Conservation (phyloP, 2,113 vertebrate genomes). For the Piprites chloris region DNA sequence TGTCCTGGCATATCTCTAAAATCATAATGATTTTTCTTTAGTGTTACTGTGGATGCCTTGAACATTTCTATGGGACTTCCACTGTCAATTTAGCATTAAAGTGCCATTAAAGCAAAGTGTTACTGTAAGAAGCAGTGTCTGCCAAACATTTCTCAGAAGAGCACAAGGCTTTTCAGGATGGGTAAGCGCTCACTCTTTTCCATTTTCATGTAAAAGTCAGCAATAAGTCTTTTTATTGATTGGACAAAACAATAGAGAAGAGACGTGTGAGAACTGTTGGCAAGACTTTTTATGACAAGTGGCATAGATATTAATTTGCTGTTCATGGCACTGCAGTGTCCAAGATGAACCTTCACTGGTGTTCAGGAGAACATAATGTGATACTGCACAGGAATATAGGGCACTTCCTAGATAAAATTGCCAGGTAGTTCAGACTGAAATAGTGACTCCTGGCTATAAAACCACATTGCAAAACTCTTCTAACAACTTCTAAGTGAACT, state of each 20-base stretch:
- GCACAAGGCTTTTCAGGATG: slow-evolving; percentile 45
- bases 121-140: slow-evolving; percentile 72
- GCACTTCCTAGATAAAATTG: background rate
- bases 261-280: slow-evolving; percentile 40
- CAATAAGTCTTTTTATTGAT: slow-evolving; percentile 70
- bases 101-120: slow-evolving; percentile 72
- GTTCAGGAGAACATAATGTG: slow-evolving; percentile 48
- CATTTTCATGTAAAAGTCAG: slow-evolving; percentile 53
- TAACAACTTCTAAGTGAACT: background rate
- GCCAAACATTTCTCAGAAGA: slow-evolving; percentile 76
- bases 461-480: background rate
- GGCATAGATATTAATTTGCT: slow-evolving; percentile 64
- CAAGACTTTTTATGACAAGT: slow-evolving; percentile 57
- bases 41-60: slow-evolving; percentile 47
- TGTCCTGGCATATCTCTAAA: slow-evolving; percentile 35
- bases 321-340: slow-evolving; percentile 7
- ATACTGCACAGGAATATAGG: background rate
- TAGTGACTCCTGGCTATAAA: background rate
- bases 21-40: slow-evolving; percentile 64
- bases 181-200: slow-evolving; percentile 1
- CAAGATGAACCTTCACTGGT: slow-evolving; percentile 50
- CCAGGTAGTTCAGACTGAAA: background rate
- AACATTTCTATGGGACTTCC: slow-evolving; percentile 41
- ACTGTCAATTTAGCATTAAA: slow-evolving; percentile 72
- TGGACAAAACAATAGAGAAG: slow-evolving; percentile 61